Evolutionary conservation across 1,140 invertebrate species (phyloP).

Genomic region (Himalopsyche phryganea): DNA sequence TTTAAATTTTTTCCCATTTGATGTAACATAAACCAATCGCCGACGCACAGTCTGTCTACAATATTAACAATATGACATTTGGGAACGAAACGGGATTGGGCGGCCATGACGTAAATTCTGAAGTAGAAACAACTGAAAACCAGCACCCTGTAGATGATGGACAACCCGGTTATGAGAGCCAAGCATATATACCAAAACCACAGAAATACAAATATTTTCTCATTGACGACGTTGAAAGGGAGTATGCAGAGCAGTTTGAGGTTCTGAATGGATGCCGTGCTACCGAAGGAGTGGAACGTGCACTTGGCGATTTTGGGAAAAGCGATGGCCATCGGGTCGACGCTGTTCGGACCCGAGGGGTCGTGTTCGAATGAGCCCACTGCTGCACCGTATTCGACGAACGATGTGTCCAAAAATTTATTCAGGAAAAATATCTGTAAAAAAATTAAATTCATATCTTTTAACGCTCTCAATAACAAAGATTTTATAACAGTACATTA

Average conservation of each 20-base stretch:
- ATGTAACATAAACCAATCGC: slow-evolving; percentile 69
- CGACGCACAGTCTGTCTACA: slow-evolving; percentile 54
- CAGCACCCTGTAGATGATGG: slow-evolving; percentile 59
- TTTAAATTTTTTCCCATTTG: slow-evolving; percentile 67
- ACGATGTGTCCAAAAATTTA: slow-evolving; percentile 70
- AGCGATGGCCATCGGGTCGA: slow-evolving; percentile 56
- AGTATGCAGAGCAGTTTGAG: slow-evolving; percentile 70
- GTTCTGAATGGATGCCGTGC: slow-evolving; percentile 57
- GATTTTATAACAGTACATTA: no score
- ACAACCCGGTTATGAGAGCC: slow-evolving; percentile 57
- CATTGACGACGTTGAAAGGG: slow-evolving; percentile 74
- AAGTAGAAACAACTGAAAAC: slow-evolving; percentile 50
- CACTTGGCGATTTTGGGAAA: slow-evolving; percentile 85
- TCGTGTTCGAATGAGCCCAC: slow-evolving; percentile 46
- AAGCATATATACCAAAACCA: slow-evolving; percentile 80
- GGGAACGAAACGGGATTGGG: slow-evolving; percentile 50
- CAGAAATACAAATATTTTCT: slow-evolving; percentile 75
- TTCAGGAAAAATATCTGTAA: slow-evolving; percentile 62
- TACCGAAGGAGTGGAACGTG: slow-evolving; percentile 61
- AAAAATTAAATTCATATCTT: no score
- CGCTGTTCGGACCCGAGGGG: slow-evolving; percentile 39
- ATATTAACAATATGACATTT: slow-evolving; percentile 51
- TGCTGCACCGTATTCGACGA: slow-evolving; percentile 65
- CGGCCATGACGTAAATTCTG: slow-evolving; percentile 55
- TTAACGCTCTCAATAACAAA: no score